phyloP scores from a whole-genome alignment of 2,888 invertebrate species.

The Heteromurus nitidus region DNA sequence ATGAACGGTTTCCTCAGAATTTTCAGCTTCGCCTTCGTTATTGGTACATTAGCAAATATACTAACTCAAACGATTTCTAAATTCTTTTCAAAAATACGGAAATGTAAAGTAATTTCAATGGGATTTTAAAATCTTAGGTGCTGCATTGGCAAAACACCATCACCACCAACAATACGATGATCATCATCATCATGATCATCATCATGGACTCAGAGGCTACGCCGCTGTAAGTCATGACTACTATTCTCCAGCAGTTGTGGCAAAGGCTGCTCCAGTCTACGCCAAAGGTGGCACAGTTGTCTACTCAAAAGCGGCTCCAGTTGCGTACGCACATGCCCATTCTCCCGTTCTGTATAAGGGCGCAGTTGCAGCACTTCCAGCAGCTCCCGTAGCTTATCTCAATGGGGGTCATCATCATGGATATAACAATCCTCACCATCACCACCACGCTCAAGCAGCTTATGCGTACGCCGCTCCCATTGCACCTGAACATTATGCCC shows the following conservation, averaged over 20 bases:
- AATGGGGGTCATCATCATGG: constrained; percentile 3
- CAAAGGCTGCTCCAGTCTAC: constrained; percentile 22
- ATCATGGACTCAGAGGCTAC: constrained; percentile 16
- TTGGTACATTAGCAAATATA: constrained; percentile 17
- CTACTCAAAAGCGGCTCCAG: constrained; percentile 16
- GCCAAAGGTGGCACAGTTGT: no score
- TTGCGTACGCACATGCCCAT: constrained; percentile 9
- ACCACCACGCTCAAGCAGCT: background rate
- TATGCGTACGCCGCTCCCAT: background rate
- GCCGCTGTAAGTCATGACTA: background rate
- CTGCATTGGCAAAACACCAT: background rate
- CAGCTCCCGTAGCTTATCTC: background rate
- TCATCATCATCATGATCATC: background rate
- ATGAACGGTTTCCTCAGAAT: constrained; percentile 29
- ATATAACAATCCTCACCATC: no score
- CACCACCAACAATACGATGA: background rate
- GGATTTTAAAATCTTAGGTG: background rate
- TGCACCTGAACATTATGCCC: constrained; percentile 46
- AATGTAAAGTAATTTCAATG: background rate
- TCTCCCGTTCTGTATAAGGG: background rate
- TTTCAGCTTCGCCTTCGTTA: constrained; percentile 13
- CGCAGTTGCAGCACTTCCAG: constrained; percentile 37
- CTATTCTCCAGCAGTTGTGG: constrained; percentile 16
- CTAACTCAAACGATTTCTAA: background rate
- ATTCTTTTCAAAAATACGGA: background rate